Evolutionary conservation across 2,888 invertebrate genomes (phyloP).

Genomic region (Archips xylosteana): DNA sequence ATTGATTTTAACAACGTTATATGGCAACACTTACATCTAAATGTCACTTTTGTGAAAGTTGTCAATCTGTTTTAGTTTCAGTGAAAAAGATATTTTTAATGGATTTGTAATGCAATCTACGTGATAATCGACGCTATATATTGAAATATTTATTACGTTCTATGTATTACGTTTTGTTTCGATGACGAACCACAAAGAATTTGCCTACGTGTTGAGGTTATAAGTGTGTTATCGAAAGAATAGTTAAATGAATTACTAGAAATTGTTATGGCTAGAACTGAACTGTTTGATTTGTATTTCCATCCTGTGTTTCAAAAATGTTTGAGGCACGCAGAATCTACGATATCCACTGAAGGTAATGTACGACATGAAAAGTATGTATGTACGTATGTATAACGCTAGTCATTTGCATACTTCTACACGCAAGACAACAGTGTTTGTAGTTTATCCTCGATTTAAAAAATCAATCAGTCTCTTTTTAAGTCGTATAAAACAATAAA

Average conservation of each 20-base stretch:
- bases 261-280: slow-evolving; percentile 79
- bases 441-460: slow-evolving; percentile 7
- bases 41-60: slow-evolving; percentile 71
- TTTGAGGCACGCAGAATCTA: slow-evolving; percentile 79
- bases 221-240: slow-evolving; percentile 64
- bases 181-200: slow-evolving; percentile 58
- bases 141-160: slow-evolving; percentile 21
- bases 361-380: slow-evolving; percentile 18
- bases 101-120: slow-evolving; percentile 46
- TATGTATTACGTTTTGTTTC: slow-evolving; percentile 33
- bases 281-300: slow-evolving; percentile 83
- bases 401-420: slow-evolving; percentile 30
- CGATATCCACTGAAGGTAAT: slow-evolving; percentile 73
- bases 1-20: slow-evolving; percentile 22
- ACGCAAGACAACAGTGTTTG: background rate
- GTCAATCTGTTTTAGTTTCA: slow-evolving; percentile 66
- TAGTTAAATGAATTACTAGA: slow-evolving; percentile 66
- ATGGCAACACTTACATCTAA: slow-evolving; percentile 57
- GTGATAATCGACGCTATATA: slow-evolving; percentile 25
- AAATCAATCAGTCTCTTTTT: background rate
- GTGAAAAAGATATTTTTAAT: slow-evolving; percentile 53
- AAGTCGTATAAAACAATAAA: background rate
- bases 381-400: slow-evolving; percentile 17
- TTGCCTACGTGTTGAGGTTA: slow-evolving; percentile 71
- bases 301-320: slow-evolving; percentile 85